Conservation (phyloP, 92 coral and sea anemone genomes). For the Paramuricea clavata region DNA sequence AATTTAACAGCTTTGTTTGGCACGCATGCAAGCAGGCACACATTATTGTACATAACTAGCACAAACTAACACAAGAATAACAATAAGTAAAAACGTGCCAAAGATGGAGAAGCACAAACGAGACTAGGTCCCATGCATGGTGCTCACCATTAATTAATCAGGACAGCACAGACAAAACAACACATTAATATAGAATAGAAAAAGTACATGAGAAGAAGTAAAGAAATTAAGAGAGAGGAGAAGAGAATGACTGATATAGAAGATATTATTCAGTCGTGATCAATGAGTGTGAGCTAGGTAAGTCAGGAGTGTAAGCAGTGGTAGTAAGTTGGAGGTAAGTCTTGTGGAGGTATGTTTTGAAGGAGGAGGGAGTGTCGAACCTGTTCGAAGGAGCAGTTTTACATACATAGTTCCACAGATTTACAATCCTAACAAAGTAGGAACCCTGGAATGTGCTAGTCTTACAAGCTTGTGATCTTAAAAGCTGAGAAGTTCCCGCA, state of each 20-base stretch:
- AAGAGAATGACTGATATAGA: too few species aligned
- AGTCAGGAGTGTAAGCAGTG: neutral
- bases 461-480: slow-evolving; percentile 7
- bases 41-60: neutral
- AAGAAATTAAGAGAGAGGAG: neutral
- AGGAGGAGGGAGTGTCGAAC: neutral
- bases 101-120: neutral
- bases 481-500: neutral
- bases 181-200: too few species aligned
- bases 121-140: neutral
- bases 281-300: neutral
- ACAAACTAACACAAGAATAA: neutral
- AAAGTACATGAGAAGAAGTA: too few species aligned
- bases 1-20: neutral
- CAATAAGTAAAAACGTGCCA: neutral
- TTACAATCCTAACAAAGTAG: neutral
- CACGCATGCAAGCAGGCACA: neutral
- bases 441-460: slow-evolving; percentile 2
- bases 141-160: neutral
- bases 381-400: neutral
- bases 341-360: neutral
- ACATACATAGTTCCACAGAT: neutral
- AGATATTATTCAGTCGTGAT: neutral
- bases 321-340: neutral
- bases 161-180: too few species aligned